These are phyloP conservation scores for Drosophila burlai DNA, from an alignment of 1,140 invertebrate genomes.

Conservation along the genomic window DNA sequence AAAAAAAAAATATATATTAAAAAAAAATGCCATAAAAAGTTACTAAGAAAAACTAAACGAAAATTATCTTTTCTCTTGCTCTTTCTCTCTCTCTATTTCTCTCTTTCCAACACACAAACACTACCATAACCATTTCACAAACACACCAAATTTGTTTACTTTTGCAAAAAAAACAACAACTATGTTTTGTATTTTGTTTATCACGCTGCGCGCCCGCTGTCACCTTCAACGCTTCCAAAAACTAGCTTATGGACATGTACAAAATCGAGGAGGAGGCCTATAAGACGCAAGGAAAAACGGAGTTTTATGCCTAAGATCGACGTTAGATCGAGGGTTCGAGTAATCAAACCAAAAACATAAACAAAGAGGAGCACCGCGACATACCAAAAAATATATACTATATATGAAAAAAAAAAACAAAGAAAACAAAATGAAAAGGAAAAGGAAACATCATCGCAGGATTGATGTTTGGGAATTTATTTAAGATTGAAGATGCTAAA, in stretches of 20 bases:
- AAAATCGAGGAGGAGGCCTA: slow-evolving; percentile 97
- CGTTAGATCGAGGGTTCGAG: slow-evolving; percentile 12
- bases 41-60: slow-evolving; percentile 31
- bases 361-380: slow-evolving; percentile 35
- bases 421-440: not conserved
- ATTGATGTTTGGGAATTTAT: slow-evolving; percentile 14
- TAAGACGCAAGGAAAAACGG: slow-evolving; percentile 94
- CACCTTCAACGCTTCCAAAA: slow-evolving; percentile 42
- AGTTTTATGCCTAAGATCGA: slow-evolving; percentile 92
- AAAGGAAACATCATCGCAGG: slow-evolving; percentile 9
- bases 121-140: slow-evolving; percentile 20
- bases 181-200: slow-evolving; percentile 33
- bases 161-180: slow-evolving; percentile 20
- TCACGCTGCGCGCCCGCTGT: slow-evolving; percentile 55
- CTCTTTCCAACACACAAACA: slow-evolving; percentile 17
- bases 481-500: slow-evolving; percentile 30
- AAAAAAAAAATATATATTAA: slow-evolving; percentile 4
- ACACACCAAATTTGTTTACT: slow-evolving; percentile 33
- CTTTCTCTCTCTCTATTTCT: slow-evolving; percentile 29
- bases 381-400: slow-evolving; percentile 22
- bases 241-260: slow-evolving; percentile 96
- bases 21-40: slow-evolving; percentile 3
- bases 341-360: slow-evolving; percentile 14
- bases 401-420: not conserved
- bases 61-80: slow-evolving; percentile 34